Percentiles rank a stretch among this genome's conserved stretches.
phyloP scores from a whole-genome alignment of 2,888 invertebrate species.

The Hydrotaea cyrtoneurina region DNA sequence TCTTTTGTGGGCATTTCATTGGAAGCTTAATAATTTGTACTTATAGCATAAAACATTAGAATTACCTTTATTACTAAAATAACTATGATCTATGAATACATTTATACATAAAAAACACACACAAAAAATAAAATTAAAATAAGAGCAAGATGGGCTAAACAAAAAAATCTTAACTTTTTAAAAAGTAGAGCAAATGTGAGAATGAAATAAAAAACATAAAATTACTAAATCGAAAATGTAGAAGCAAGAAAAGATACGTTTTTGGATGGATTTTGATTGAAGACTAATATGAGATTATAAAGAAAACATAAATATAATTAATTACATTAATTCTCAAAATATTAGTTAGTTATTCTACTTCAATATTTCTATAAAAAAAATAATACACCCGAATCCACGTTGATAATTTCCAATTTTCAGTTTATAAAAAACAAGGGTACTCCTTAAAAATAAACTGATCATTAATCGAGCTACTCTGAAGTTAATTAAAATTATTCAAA shows the following conservation, averaged over 20 bases:
- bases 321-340: not conserved
- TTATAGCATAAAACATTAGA: constrained; percentile 55
- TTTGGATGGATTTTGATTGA: constrained; percentile 7
- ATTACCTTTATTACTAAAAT: constrained; percentile 26
- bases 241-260: constrained; percentile 12
- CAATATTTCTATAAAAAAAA: not conserved
- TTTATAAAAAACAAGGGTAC: too few relatives aligned
- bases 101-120: constrained; percentile 36
- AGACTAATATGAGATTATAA: not conserved
- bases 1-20: constrained; percentile 42
- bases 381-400: not conserved
- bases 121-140: constrained; percentile 39
- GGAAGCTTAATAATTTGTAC: constrained; percentile 65
- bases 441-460: not conserved
- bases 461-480: too few relatives aligned
- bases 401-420: too few relatives aligned
- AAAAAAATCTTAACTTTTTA: not conserved
- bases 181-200: constrained; percentile 22
- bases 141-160: constrained; percentile 40
- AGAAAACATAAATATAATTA: not conserved
- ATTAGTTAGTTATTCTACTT: not conserved
- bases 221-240: constrained; percentile 10
- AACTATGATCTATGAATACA: not conserved
- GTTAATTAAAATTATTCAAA: too few relatives aligned
- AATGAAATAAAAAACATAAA: constrained; percentile 14